phyloP scores from a whole-genome alignment of 2,113 vertebrate genomes.

The Mus spicilegus region DNA sequence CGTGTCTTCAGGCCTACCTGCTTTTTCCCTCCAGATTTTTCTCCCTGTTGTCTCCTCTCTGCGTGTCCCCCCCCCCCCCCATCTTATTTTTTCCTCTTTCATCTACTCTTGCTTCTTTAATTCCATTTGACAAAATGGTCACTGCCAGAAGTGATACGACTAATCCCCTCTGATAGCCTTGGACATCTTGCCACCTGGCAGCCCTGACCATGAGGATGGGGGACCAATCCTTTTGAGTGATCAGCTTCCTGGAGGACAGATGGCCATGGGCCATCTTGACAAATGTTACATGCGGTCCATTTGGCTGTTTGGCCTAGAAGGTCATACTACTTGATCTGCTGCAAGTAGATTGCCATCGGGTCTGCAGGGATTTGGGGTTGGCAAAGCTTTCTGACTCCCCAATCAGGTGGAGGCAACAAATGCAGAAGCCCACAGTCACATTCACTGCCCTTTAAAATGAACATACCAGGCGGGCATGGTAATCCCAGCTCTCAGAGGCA shows the following conservation, averaged over 20 bases:
- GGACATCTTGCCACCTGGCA: background rate
- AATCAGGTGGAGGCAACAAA: background rate
- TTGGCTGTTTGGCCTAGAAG: background rate
- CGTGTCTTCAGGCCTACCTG: rapidly evolving
- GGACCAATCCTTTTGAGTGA: background rate
- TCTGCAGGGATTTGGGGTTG: background rate
- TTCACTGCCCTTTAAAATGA: background rate
- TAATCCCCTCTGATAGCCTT: background rate
- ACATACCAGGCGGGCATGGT: background rate
- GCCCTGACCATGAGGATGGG: background rate
- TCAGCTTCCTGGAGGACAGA: background rate
- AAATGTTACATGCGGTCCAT: background rate
- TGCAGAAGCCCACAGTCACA: background rate
- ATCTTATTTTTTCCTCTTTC: background rate
- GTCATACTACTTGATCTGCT: background rate
- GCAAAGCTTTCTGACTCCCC: background rate
- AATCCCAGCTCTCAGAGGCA: background rate
- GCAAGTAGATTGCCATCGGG: background rate
- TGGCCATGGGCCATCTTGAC: background rate
- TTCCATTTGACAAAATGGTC: background rate
- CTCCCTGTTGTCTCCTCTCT: background rate
- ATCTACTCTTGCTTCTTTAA: background rate
- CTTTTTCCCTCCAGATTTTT: background rate
- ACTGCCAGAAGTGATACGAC: rapidly evolving
- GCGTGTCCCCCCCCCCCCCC: too few species aligned